Base-by-base conservation (phyloP, 2,888 invertebrate genomes). In the Opisthograptis luteolata region DNA sequence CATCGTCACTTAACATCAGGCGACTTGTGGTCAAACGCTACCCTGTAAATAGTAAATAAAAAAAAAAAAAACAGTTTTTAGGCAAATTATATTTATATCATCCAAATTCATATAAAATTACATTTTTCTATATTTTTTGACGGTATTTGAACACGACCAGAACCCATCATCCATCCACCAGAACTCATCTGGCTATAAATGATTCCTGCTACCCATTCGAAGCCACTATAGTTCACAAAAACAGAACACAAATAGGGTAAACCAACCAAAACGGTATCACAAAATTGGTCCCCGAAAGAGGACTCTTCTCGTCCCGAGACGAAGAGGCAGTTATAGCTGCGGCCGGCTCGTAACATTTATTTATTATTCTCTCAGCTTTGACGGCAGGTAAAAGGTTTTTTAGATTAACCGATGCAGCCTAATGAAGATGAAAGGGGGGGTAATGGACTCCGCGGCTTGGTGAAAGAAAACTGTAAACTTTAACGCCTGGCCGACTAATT, bases 361-460 rank as follows among this genome's bases (percentile, higher is more conserved):
- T 80, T 82, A 82, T 82, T 78, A 77, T 82, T 75, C 79, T 70
- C 70, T 76, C 63, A 74, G 67, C 69, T 79, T 76, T 77, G 77
- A 81, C 76, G 73, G 59, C 75, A 80, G 83, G 80, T 83, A 82
- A 83, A 84, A 82, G 80, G 77, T 76, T 82, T 81, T 76, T 73
- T 79, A 76, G 77, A 82, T 83, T 77, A 84, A 77, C 74, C 78
- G 73, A 75, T 81, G 77, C 79, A 77, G 58, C 68, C 57, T 85
- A 85, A 86, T 83, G 84, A 85, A 81, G 84, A 85, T 79, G 81
- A 84, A 84, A 78, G 70, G 77, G 66, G 71, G 68, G 62, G 66
- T 84, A 79, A 79, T 76, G 77, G 73, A 64, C 64, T 67, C 69
- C 68, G 70, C 63, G 62, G 54, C 53, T 57, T 56, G 64, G 66